A percentile compares a stretch with the other conserved stretches of the same genome.
These are phyloP conservation scores for Uloborus plumipes DNA, from an alignment of 2,888 invertebrate genomes.

Conservation along the genomic window DNA sequence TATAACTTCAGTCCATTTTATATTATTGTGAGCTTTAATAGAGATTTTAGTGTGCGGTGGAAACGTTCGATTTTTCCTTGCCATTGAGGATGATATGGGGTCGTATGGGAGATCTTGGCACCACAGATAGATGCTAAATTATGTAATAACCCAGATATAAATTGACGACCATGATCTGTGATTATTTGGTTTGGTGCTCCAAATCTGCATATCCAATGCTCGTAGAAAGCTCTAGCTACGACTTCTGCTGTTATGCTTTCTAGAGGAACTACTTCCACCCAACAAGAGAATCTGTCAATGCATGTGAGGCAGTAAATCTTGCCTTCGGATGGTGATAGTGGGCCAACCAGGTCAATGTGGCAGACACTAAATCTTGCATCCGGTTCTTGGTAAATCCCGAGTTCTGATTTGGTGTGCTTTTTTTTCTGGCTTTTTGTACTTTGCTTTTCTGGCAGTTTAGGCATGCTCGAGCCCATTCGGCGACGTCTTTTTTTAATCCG, in stretches of 20 bases:
- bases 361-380: constrained; percentile 23
- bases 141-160: constrained; percentile 66
- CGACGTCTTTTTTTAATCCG: neutral
- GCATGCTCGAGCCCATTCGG: neutral
- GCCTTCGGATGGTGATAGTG: constrained; percentile 18
- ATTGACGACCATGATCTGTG: constrained; percentile 69
- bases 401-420: no score
- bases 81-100: constrained; percentile 43
- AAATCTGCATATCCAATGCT: constrained; percentile 71
- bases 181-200: constrained; percentile 69
- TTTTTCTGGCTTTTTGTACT: no score
- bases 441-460: neutral
- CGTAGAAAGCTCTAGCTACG: constrained; percentile 69
- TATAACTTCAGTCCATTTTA: constrained; percentile 39
- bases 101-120: constrained; percentile 20
- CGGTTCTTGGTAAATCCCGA: neutral
- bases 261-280: constrained; percentile 71
- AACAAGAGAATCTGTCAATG: constrained; percentile 68
- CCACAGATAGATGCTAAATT: constrained; percentile 1
- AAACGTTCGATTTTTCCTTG: constrained; percentile 52
- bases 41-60: constrained; percentile 55
- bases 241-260: constrained; percentile 70
- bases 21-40: no score
- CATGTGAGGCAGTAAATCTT: neutral
- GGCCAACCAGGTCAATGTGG: constrained; percentile 48